Percentiles rank a stretch among this genome's conserved stretches.
Conservation (phyloP, 2,888 invertebrate species). For the Lobophora halterata region DNA sequence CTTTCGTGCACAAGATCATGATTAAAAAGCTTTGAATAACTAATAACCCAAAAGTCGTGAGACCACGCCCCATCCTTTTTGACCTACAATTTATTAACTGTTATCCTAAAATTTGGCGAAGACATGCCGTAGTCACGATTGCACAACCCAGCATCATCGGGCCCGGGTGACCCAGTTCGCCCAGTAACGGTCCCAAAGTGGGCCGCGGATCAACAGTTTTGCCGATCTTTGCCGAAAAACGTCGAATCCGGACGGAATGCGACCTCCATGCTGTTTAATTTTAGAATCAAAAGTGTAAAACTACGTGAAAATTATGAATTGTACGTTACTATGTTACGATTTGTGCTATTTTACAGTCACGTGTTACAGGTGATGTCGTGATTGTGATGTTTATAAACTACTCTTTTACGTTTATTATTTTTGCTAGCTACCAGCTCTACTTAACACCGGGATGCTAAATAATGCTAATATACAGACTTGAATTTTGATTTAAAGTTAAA, state of each 20-base stretch:
- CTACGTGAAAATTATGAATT: too few relatives aligned
- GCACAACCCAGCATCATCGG: constrained; percentile 46
- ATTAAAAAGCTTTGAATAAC: too few relatives aligned
- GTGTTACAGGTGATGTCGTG: constrained; percentile 8
- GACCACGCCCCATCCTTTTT: constrained; percentile 24
- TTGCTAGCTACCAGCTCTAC: too few relatives aligned
- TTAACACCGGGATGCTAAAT: too few relatives aligned
- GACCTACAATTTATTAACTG: constrained; percentile 36
- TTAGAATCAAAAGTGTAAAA: constrained; percentile 13
- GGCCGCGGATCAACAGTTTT: constrained; percentile 27
- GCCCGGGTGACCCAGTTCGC: constrained; percentile 26
- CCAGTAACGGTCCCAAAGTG: constrained; percentile 33
- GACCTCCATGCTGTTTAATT: constrained; percentile 25
- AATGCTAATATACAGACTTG: too few relatives aligned
- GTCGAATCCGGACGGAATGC: constrained; percentile 16
- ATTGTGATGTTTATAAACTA: constrained; percentile 9
- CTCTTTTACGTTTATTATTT: too few relatives aligned
- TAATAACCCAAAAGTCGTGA: too few relatives aligned
- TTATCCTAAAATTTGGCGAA: constrained; percentile 30
- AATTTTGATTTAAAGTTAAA: too few relatives aligned
- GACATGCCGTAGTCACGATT: constrained; percentile 41
- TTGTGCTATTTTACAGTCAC: constrained; percentile 13
- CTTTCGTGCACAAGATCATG: too few relatives aligned
- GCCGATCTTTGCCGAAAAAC: constrained; percentile 25
- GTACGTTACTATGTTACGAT: constrained; percentile 14